These are phyloP conservation scores for Tachycineta bicolor DNA, from an alignment of 2,113 vertebrate genomes.

Conservation along the genomic window DNA sequence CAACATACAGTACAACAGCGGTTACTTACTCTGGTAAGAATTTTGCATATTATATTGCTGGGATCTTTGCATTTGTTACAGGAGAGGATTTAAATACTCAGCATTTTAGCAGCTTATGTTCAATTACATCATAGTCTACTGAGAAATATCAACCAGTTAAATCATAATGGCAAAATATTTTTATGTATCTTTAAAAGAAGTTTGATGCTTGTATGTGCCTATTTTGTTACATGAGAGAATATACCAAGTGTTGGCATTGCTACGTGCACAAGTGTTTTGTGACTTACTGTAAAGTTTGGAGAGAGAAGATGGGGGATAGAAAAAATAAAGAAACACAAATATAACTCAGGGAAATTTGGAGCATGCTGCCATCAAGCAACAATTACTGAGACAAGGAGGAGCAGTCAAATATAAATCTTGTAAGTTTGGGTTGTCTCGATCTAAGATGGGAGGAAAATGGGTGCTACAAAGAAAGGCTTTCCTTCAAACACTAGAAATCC, in stretches of 20 bases:
- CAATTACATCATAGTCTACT: background rate
- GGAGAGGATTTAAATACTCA: background rate
- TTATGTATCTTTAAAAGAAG: background rate
- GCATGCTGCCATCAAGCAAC: background rate
- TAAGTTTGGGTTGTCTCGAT: background rate
- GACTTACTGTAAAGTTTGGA: background rate
- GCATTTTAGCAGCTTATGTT: background rate
- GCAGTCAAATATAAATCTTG: background rate
- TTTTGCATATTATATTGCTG: background rate
- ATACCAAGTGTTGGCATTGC: background rate
- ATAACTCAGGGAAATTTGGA: background rate
- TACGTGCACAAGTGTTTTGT: background rate
- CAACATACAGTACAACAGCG: conserved; percentile 95
- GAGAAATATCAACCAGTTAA: background rate
- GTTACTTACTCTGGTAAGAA: conserved; percentile 93
- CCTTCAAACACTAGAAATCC: background rate
- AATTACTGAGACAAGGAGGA: background rate
- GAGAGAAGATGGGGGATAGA: background rate
- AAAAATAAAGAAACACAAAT: background rate
- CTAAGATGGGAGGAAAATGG: background rate
- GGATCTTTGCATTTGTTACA: background rate
- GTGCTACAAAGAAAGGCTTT: background rate
- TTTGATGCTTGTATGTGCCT: background rate
- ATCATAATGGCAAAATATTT: background rate
- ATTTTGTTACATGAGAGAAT: background rate